Base-by-base conservation (phyloP, 2,888 invertebrate species). In the Melipona bicolor region DNA sequence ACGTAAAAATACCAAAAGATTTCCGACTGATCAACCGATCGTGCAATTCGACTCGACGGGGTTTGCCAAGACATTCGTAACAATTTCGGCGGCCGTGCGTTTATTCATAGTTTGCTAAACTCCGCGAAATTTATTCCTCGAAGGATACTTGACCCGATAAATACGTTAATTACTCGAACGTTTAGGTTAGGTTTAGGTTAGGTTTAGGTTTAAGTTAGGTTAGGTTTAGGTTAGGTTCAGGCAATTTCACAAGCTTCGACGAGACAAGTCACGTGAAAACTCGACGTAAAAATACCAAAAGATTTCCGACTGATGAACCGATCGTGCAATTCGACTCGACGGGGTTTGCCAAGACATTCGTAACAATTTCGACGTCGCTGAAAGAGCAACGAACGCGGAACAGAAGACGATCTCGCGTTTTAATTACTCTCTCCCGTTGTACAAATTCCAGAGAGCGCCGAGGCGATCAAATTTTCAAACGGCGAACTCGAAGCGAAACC, bases 61-160 rank as follows among this genome's bases (percentile, higher is more conserved):
- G 36, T 43, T 43, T 9, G 43, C 9, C 9, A 9, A 27, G 56
- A 17, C 3, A 17, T 27, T 61, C 24, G 2, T 27, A 17, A 0
- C 17, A 9, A 27, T 3, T 17, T 32, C n/a, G 4, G 61, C 5
- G 32, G 27, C 9, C 27, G n/a, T 62, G n/a, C n/a, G 36, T 32
- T 36, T 59, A 59, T 50, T 76, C 77, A 3, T 49, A 17, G 32
- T 64, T 64, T 21, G 64, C 13, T 32, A 64, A 64, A 64, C 36
- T 64, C 21, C 27, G 11, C 21, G 59, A 77, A 68, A 67, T 77
- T 79, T 67, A 77, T 77, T 56, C 36, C 36, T 49, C 13, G 9
- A 36, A 27, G 36, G 49, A 56, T 50, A 43, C 24, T 54, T 49
- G 13, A 17, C 52, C 15, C 54, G 56, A 36, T 64, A 77, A 81